Percentiles rank a stretch among this genome's conserved stretches.
These are phyloP conservation scores for Caerostris extrusa DNA, from an alignment of 1,140 invertebrate species.

Conservation along the genomic window DNA sequence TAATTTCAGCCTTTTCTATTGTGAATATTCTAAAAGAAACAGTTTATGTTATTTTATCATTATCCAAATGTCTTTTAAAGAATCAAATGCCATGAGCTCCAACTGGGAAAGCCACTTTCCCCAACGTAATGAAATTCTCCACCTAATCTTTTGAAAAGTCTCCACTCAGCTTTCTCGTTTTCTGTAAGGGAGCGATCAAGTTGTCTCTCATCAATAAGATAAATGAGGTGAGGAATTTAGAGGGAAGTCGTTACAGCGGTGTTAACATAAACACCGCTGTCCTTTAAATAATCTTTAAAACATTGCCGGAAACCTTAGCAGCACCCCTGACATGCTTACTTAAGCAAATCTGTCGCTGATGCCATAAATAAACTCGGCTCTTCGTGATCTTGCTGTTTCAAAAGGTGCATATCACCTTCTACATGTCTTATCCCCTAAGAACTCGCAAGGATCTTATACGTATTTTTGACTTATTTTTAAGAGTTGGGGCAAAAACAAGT, in stretches of 20 bases:
- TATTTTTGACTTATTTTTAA: background rate
- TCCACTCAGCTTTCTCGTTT: background rate
- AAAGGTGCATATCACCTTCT: background rate
- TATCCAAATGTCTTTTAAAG: too few species aligned
- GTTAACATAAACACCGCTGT: conserved; percentile 69
- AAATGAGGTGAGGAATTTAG: conserved; percentile 66
- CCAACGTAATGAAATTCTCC: background rate
- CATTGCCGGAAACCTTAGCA: conserved; percentile 61
- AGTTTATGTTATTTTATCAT: too few species aligned
- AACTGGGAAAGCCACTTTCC: background rate
- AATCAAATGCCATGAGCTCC: too few species aligned
- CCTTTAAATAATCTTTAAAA: conserved; percentile 65
- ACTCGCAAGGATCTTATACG: background rate
- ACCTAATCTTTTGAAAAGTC: background rate
- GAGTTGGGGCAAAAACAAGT: too few species aligned
- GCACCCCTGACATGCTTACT: conserved; percentile 66
- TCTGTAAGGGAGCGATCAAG: background rate
- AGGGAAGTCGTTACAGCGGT: conserved; percentile 54
- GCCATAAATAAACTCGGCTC: conserved; percentile 63
- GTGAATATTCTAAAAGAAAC: too few species aligned
- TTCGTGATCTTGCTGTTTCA: background rate
- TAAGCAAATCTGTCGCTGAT: conserved; percentile 38
- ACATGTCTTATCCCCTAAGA: background rate
- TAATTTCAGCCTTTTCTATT: too few species aligned
- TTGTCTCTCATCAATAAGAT: conserved; percentile 70